These are phyloP conservation scores for Morelia viridis DNA, from an alignment of 2,797 vertebrate species.

Conservation along the genomic window DNA sequence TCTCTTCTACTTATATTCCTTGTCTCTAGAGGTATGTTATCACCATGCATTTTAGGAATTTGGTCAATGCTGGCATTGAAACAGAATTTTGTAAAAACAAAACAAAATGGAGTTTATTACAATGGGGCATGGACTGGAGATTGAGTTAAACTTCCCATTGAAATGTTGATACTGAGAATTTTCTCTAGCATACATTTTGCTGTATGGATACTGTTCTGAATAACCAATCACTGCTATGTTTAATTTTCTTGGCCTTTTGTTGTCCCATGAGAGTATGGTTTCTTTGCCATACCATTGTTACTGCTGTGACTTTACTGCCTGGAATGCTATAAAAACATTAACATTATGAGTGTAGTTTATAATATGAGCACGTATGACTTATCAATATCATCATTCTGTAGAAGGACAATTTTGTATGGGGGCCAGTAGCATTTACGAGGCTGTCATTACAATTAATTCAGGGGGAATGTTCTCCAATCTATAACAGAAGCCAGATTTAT, in stretches of 20 bases:
- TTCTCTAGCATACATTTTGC: neutral
- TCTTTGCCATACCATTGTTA: neutral
- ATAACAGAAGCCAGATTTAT: slow-evolving; percentile 26
- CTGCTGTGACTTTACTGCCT: slow-evolving; percentile 25
- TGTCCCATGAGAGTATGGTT: neutral
- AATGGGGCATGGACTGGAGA: neutral
- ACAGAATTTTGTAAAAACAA: neutral
- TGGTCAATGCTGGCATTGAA: too few relatives aligned
- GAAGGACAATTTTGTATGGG: neutral
- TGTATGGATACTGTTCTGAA: neutral
- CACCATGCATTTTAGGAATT: neutral
- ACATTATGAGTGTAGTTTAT: neutral
- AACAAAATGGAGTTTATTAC: neutral
- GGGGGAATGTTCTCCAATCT: slow-evolving; percentile 18
- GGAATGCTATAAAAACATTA: neutral
- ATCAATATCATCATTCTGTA: slow-evolving; percentile 5
- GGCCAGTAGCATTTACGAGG: slow-evolving; percentile 13
- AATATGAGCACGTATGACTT: neutral
- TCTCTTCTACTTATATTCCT: neutral
- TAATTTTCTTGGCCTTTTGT: neutral
- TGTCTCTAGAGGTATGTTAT: neutral
- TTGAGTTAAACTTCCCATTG: neutral
- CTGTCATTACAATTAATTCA: slow-evolving; percentile 6
- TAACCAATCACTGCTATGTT: neutral
- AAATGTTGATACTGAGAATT: neutral